These are phyloP conservation scores for Trachurus trachurus DNA, from an alignment of 2,797 vertebrate species.

Conservation along the genomic window DNA sequence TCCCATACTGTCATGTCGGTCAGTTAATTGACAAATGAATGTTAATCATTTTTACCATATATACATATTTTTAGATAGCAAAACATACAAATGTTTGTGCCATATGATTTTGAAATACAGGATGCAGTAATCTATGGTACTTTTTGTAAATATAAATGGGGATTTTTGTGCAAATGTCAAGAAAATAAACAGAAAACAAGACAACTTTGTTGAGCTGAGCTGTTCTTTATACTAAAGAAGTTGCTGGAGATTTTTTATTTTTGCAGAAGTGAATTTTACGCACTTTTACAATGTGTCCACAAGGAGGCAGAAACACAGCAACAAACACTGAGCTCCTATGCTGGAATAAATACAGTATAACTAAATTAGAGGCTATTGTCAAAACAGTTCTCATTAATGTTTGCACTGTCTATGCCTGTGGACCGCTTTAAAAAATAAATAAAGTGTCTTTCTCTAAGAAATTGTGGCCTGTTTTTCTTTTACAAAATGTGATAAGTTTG, in stretches of 20 bases:
- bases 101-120: neutral
- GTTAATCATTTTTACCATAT: neutral
- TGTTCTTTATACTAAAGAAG: neutral
- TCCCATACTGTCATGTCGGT: neutral
- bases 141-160: neutral
- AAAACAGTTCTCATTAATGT: neutral
- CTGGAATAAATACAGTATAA: slow-evolving; percentile 4
- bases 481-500: no score
- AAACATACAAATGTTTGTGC: neutral
- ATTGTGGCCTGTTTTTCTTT: neutral
- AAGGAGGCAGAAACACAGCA: slow-evolving; percentile 50
- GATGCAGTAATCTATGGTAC: neutral
- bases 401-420: neutral
- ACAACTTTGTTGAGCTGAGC: neutral
- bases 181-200: neutral
- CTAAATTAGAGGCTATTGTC: neutral
- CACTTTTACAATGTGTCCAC: slow-evolving; percentile 53
- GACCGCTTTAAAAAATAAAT: neutral
- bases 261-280: neutral
- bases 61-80: slow-evolving; percentile 24
- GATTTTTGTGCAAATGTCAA: neutral
- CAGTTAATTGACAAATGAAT: slow-evolving; percentile 15
- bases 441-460: neutral
- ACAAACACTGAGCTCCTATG: neutral
- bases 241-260: neutral